A percentile compares a stretch with the other conserved stretches of the same genome.
phyloP scores from a whole-genome alignment of 2,113 vertebrate genomes.

The Pygoscelis adeliae region DNA sequence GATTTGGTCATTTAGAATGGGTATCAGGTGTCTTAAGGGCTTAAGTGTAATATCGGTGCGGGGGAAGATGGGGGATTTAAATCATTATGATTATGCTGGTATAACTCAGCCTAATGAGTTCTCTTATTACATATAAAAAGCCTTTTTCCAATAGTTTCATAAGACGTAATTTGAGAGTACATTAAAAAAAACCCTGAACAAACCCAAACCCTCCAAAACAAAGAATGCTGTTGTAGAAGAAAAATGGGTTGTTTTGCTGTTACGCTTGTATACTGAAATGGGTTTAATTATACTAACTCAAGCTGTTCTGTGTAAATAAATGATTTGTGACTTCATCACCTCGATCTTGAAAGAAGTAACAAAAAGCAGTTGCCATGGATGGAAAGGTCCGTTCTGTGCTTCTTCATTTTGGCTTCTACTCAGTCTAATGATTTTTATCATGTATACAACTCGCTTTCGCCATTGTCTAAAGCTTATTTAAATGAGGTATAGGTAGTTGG shows the following conservation, averaged over 20 bases:
- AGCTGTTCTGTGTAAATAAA: background rate
- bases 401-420: background rate
- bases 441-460: background rate
- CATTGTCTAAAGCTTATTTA: background rate
- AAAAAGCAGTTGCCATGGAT: background rate
- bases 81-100: background rate
- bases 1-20: constrained; percentile 1
- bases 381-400: background rate
- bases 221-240: background rate
- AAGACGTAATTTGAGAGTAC: constrained; percentile 30
- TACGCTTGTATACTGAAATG: background rate
- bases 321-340: background rate
- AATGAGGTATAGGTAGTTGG: rapidly evolving
- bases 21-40: constrained; percentile 11
- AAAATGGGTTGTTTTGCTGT: background rate
- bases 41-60: background rate
- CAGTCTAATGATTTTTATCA: background rate
- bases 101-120: background rate
- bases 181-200: background rate
- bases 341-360: background rate
- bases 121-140: constrained; percentile 40
- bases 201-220: background rate
- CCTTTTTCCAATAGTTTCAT: constrained; percentile 17
- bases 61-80: constrained; percentile 25
- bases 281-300: background rate